phyloP scores from a whole-genome alignment of 2,113 vertebrate genomes.

The Balaeniceps rex region DNA sequence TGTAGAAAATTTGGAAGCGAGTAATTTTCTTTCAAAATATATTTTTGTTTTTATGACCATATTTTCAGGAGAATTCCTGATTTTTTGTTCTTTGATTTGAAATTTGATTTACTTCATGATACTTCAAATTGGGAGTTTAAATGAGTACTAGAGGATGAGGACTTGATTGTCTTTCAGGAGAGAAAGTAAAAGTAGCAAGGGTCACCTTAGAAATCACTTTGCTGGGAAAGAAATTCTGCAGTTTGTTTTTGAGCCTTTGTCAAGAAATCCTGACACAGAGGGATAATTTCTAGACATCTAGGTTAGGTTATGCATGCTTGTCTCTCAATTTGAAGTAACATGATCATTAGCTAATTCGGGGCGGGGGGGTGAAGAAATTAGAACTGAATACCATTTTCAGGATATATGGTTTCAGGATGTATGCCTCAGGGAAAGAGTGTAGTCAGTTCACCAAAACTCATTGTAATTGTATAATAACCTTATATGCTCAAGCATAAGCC shows the following conservation, averaged over 20 bases:
- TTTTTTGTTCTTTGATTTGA: not conserved
- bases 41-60: not conserved
- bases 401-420: not conserved
- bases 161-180: not conserved
- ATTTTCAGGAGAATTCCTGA: not conserved
- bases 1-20: not conserved
- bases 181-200: not conserved
- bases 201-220: not conserved
- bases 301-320: not conserved
- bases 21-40: not conserved
- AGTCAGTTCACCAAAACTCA: not conserved
- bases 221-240: not conserved
- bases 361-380: no score
- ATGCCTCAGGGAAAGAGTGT: not conserved
- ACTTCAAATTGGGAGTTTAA: not conserved
- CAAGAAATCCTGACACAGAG: not conserved
- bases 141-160: not conserved
- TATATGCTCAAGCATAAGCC: not conserved
- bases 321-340: not conserved
- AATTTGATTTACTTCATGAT: not conserved
- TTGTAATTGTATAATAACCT: not conserved
- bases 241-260: not conserved
- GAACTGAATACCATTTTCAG: not conserved
- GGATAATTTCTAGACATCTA: not conserved
- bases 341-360: not conserved